Base-by-base conservation (phyloP, 2,797 vertebrate genomes). In the Tauraco hartlaubi region DNA sequence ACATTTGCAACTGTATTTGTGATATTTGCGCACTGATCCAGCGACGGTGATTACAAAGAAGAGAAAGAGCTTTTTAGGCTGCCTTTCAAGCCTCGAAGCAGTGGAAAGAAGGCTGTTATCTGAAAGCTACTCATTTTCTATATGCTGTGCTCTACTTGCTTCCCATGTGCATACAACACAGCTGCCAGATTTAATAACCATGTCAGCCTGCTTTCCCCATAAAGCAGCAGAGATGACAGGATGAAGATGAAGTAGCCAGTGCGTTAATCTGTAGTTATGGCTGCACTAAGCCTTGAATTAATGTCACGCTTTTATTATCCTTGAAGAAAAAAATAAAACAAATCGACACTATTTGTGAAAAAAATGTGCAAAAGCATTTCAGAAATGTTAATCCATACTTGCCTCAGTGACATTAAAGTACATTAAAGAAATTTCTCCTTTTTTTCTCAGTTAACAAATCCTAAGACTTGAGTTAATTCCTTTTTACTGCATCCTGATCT, bases 101-200 rank as follows among this genome's bases (percentile, higher is more conserved):
- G 84, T 59, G 54, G 94, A 94, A 95, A 82, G 94, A 25, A 39
- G 95, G 90, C 92, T 90, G 93, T 87, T 95, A 23, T 95, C 94
- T 78, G 92, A 91, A 95, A 97, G 92, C 95, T 94, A 92, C 96
- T 96, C 90, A 93, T 96, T 96, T 96, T 96, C 92, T 96, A 51
- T 93, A 94, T 90, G 84, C 96, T 90, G 84, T 91, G 80, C 96
- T 97, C 95, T 85, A 62, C 80, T 92, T 89, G 94, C 95, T 94
- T 96, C 92, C 72, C 92, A 71, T 92, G 93, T 93, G 96, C 88
- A 86, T 92, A 96, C 91, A 90, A 67, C 97, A 94, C 98, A 97
- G 98, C 97, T 97, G 98, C 97, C 97, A 95, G 98, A 94, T 96
- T 96, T 97, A 97, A 97, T 96, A 95, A 97, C 97, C 90, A 79